Evolutionary conservation across 2,888 invertebrate species (phyloP).

Genomic region (Alcis repandata): DNA sequence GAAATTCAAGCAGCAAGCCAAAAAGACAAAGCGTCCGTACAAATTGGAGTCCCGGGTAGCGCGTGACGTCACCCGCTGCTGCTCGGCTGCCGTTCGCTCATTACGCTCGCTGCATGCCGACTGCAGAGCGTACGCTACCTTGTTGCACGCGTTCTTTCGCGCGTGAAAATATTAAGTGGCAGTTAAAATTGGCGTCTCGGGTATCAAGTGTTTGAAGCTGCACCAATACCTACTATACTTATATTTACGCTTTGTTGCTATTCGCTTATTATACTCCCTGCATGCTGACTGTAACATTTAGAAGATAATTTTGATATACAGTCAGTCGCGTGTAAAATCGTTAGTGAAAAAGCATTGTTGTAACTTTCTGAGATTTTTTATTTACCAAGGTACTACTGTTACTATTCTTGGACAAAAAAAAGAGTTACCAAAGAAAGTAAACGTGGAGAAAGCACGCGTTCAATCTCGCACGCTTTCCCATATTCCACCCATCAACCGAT

Average conservation of each 20-base stretch:
- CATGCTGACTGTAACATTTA: too few relatives aligned
- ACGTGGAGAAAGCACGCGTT: not conserved
- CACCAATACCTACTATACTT: too few relatives aligned
- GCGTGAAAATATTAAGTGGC: not conserved
- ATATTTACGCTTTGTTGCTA: too few relatives aligned
- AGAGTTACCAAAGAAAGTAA: too few relatives aligned
- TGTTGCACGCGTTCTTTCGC: conserved; percentile 9
- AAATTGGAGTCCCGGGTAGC: conserved; percentile 47
- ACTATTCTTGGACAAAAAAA: too few relatives aligned
- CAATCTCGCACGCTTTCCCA: conserved; percentile 13
- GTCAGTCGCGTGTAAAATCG: too few relatives aligned
- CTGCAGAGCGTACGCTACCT: conserved; percentile 1
- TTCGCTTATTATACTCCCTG: too few relatives aligned
- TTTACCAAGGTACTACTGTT: too few relatives aligned
- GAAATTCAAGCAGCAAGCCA: conserved; percentile 38
- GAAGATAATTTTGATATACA: too few relatives aligned
- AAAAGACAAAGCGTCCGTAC: conserved; percentile 46
- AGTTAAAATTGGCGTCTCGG: not conserved
- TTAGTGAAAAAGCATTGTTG: too few relatives aligned
- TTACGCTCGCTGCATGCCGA: conserved; percentile 38
- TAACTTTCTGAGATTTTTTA: too few relatives aligned
- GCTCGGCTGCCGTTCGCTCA: conserved; percentile 38
- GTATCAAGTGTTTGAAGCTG: too few relatives aligned
- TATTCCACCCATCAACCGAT: not conserved
- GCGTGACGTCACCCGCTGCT: conserved; percentile 43